Conservation (phyloP, 1,140 invertebrate species). For the Lutraria rhynchaena region DNA sequence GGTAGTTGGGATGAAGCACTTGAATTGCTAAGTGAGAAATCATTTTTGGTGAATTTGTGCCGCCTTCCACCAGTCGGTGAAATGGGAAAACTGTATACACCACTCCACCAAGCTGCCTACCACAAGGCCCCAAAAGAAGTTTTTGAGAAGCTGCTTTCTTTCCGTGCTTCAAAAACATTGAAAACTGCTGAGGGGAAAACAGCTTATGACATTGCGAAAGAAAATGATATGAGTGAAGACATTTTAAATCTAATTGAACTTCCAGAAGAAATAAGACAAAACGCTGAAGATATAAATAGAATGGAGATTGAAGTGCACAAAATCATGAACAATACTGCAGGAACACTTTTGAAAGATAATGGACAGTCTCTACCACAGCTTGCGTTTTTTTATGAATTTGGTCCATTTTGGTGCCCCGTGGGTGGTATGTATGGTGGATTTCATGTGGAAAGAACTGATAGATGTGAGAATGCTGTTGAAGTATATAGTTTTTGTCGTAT, state of each 20-base stretch:
- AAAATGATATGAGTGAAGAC: constrained; percentile 3
- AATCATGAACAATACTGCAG: constrained; percentile 24
- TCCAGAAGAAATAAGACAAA: constrained; percentile 28
- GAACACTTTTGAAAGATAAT: constrained; percentile 37
- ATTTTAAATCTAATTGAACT: constrained; percentile 35
- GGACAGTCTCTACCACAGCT: constrained; percentile 50
- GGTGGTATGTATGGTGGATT: constrained; percentile 57
- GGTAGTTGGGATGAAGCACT: constrained; percentile 5
- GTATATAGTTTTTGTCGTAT: constrained; percentile 47
- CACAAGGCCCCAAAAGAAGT: constrained; percentile 3
- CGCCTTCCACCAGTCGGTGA: not conserved
- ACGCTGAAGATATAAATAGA: constrained; percentile 21
- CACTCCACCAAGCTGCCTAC: constrained; percentile 27
- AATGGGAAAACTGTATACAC: constrained; percentile 18
- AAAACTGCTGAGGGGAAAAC: constrained; percentile 34
- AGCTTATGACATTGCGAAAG: constrained; percentile 42
- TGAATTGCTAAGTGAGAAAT: not conserved
- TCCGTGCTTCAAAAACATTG: not conserved
- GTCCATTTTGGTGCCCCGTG: constrained; percentile 41
- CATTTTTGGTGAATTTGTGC: constrained; percentile 11
- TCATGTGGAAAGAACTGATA: not conserved
- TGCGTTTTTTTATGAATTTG: constrained; percentile 30
- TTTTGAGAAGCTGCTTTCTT: not conserved
- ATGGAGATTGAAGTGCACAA: constrained; percentile 50
- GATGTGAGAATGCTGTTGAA: constrained; percentile 47